Conservation (phyloP, 1,140 invertebrate genomes). For the Alviniconcha marisindica region DNA sequence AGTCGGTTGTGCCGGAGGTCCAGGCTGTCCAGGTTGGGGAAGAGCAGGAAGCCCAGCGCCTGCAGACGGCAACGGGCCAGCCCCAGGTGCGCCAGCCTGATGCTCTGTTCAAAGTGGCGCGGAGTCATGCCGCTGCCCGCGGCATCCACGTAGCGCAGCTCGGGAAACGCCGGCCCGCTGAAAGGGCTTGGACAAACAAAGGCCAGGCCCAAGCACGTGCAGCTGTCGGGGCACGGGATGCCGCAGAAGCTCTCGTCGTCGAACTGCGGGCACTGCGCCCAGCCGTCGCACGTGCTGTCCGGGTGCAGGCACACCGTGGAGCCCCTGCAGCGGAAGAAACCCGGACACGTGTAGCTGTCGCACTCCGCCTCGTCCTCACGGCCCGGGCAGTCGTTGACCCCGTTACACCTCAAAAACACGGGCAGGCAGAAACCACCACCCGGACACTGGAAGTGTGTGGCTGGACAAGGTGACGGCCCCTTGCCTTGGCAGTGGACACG, state of each 20-base stretch:
- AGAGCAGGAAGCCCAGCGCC: too few species aligned
- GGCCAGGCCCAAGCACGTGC: neutral
- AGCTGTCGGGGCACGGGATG: neutral
- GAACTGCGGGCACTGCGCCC: conserved; percentile 3
- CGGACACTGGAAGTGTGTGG: conserved; percentile 5
- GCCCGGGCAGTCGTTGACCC: conserved; percentile 3
- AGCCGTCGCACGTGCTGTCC: conserved; percentile 3
- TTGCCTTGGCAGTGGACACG: too few species aligned
- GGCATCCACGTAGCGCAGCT: conserved; percentile 16
- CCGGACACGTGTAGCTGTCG: conserved; percentile 34
- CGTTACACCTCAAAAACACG: conserved; percentile 26
- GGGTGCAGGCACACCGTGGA: conserved; percentile 30
- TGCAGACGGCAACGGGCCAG: too few species aligned
- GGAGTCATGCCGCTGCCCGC: conserved; percentile 7
- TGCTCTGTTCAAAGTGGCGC: too few species aligned
- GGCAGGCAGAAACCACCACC: neutral
- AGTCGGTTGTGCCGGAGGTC: conserved; percentile 38
- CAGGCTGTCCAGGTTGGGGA: neutral
- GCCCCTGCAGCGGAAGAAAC: conserved; percentile 27
- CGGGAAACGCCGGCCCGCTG: neutral
- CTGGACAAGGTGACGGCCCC: neutral
- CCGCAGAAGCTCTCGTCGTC: neutral
- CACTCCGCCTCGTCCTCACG: conserved; percentile 21
- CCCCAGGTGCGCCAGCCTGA: too few species aligned
- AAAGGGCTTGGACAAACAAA: neutral